phyloP scores from a whole-genome alignment of 2,113 vertebrate species.

The Neotoma lepida region DNA sequence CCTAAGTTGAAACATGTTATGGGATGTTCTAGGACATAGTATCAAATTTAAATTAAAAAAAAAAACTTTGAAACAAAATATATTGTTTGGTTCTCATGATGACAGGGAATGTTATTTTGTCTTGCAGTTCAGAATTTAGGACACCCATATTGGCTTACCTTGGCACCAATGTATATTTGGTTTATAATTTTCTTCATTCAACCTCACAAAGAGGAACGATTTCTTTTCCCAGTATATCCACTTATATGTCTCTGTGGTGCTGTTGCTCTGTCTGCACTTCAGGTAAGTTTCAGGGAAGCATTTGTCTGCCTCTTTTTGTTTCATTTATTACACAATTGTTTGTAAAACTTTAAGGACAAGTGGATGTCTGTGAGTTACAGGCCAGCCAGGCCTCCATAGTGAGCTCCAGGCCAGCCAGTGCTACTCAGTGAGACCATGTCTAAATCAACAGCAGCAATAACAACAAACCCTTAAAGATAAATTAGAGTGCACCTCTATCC shows the following conservation, averaged over 20 bases:
- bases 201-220: conserved; percentile 97
- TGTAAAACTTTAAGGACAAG: neutral
- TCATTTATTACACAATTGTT: neutral
- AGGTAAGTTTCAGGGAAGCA: conserved; percentile 85
- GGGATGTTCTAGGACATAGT: neutral
- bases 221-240: conserved; percentile 97
- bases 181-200: conserved; percentile 97
- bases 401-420: neutral
- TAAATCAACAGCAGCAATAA: neutral
- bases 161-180: conserved; percentile 99
- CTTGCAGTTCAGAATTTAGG: conserved; percentile 98
- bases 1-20: conserved; percentile 32
- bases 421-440: neutral
- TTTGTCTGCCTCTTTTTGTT: neutral
- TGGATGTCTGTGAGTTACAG: neutral
- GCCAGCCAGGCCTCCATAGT: neutral
- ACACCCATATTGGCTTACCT: conserved; percentile 97
- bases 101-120: conserved; percentile 71
- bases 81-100: conserved; percentile 60
- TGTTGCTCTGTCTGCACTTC: conserved; percentile 95
- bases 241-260: conserved; percentile 96
- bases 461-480: conserved; percentile 3
- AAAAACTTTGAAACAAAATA: conserved; percentile 34
- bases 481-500: neutral
- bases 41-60: conserved; percentile 31